Conservation (phyloP, 2,888 invertebrate species). For the Andrena marginata region DNA sequence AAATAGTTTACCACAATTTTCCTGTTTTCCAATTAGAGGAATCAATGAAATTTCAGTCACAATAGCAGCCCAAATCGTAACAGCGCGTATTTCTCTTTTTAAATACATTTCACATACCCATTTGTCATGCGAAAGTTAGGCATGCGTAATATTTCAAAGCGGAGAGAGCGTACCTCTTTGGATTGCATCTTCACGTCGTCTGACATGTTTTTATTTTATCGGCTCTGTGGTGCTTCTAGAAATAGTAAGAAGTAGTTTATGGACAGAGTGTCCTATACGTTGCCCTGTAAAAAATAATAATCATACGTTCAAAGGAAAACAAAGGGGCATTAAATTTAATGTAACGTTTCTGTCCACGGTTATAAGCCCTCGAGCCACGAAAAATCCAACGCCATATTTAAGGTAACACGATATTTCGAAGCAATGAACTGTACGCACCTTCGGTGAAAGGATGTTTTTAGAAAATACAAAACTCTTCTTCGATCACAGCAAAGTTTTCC, state of each 20-base stretch:
- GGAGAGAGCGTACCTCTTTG: conserved; percentile 76
- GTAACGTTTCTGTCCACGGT: neutral
- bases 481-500: conserved; percentile 48
- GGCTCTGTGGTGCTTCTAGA: conserved; percentile 32
- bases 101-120: conserved; percentile 59
- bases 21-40: conserved; percentile 62
- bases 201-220: conserved; percentile 75
- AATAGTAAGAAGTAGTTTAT: conserved; percentile 3
- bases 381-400: neutral
- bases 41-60: conserved; percentile 54
- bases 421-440: conserved; percentile 50
- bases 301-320: conserved; percentile 13
- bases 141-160: conserved; percentile 50
- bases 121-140: conserved; percentile 59
- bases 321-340: neutral
- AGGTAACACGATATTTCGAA: neutral
- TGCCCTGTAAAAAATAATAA: neutral
- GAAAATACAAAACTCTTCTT: conserved; percentile 42
- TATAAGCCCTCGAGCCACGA: neutral
- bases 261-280: neutral
- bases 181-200: conserved; percentile 81
- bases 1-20: conserved; percentile 60
- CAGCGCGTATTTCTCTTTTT: conserved; percentile 45
- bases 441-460: conserved; percentile 42
- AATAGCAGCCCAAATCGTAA: conserved; percentile 58